phyloP scores from a whole-genome alignment of 35 echinoderm and acorn worm species.

The Lytechinus pictus region DNA sequence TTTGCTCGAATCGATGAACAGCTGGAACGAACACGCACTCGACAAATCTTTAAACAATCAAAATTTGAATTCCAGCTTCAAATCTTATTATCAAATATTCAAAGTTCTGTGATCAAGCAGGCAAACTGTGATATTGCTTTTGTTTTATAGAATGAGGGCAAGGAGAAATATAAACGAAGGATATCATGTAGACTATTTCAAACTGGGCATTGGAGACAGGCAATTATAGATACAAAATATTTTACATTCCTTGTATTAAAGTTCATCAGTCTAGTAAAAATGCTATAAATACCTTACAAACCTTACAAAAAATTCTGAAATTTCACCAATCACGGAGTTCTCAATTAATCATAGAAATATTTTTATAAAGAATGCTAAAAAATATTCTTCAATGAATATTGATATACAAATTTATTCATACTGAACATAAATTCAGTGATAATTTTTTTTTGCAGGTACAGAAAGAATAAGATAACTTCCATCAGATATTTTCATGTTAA shows the following conservation, averaged over 20 bases:
- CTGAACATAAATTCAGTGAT: background rate
- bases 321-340: background rate
- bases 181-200: background rate
- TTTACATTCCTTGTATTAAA: background rate
- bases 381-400: constrained; percentile 4
- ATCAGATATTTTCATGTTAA: too few relatives aligned
- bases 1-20: background rate
- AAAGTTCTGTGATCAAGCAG: background rate
- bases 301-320: background rate
- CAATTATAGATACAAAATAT: background rate
- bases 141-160: background rate
- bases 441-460: background rate
- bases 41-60: background rate
- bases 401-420: constrained; percentile 24
- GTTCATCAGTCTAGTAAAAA: background rate
- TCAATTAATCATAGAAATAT: background rate
- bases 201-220: background rate
- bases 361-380: background rate
- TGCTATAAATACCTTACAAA: constrained; percentile 26
- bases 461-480: background rate
- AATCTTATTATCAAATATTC: background rate
- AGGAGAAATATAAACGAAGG: background rate
- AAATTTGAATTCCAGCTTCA: background rate
- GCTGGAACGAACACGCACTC: background rate
- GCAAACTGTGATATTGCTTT: background rate